Base-by-base conservation (phyloP, 2,113 vertebrate genomes). In the Xiphias gladius region DNA sequence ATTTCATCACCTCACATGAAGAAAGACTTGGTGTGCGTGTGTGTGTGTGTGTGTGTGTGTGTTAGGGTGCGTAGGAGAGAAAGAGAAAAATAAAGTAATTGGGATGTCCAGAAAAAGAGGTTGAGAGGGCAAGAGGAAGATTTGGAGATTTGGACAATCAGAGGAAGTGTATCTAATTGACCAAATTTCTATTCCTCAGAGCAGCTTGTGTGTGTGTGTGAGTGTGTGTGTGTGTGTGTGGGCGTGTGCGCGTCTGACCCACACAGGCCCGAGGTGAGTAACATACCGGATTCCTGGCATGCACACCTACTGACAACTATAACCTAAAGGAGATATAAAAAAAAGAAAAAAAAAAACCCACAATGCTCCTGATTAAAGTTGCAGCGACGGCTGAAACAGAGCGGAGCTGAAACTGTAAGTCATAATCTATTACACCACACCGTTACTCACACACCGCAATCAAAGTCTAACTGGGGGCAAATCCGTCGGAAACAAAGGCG, bases 1-100 rank as follows among this genome's bases (percentile, higher is more conserved):
- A 95, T 96, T 96, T 95, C 95, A 96, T 96, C 95, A 96, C 74
- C 91, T 85, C 86, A 65, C 62, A 66, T 35, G 70, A 80, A 71
- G 81, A 82, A 75, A 87, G 85, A 83, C 84, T 87, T 62, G 22
- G 52, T 70, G 80, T 82, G 80, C 84, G 78, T 79, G 82, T 82
- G 73, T 43, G 67, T 64, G 80, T 41, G 84, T n/a, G 73, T 35
- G 69, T 16, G 54, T 16, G 76, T 30, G 79, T 73, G 73, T 55
- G 79, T 67, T 61, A 72, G 28, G 17, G 48, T 11, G 67, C 20
- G 76, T 67, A 69, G n/a, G 79, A 63, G 19, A 68, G 64, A 41
- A 10, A 19, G 73, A 59, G 39, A 17, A 20, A 79, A 69, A 74
- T 74, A 71, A 75, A 37, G 80, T 73, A 71, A 88, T 68, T 48